Base-by-base conservation (phyloP, 2,888 invertebrate species). In the Rotaria magnacalcarata region DNA sequence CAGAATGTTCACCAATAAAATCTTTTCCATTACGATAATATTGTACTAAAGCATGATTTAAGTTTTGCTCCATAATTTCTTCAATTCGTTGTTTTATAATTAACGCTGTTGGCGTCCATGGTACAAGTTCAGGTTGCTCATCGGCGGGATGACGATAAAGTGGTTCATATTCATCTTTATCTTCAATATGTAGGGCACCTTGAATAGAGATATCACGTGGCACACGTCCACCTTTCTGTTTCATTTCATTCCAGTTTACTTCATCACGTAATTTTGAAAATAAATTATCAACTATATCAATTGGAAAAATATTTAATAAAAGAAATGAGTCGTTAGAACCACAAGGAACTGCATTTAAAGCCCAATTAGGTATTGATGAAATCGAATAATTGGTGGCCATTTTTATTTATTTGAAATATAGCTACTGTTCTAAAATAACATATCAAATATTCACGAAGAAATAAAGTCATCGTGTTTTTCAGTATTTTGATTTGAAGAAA, bases 1-100 rank as follows among this genome's bases (percentile, higher is more conserved):
- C 47, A 11, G 47, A 80, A 80, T 80, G 47, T 80, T 47, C 43
- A n/a, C 21, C 43, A 80, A 80, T 80, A 19, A 67, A 67, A 34
- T 67, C 47, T 47, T 47, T 47, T 47, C 47, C 47, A 80, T 80
- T n/a, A 4, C n/a, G 24, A 80, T 80, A 80, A 80, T 80, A 80
- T n/a, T 47, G 80, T 80, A 80, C 47, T 47, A 80, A 80, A 16
- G 47, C 43, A 80, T 80, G 80, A 80, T 80, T 80, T 80, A n/a
- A 47, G 2, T 80, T 67, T 41, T 67, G 67, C 34, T 34, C 19
- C 0, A 67, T 67, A 6, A 67, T 34, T 67, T 67, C 34, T 27
- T 14, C 19, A 34, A 67, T 67, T 1, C 19, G 34, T 67, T 67
- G 34, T 41, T 67, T 67, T 16, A 67, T 34, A 19, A 19, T 34